Percentiles rank a stretch among this genome's conserved stretches.
phyloP scores from a whole-genome alignment of 2,888 invertebrate species.

The Drosophila neotestacea region DNA sequence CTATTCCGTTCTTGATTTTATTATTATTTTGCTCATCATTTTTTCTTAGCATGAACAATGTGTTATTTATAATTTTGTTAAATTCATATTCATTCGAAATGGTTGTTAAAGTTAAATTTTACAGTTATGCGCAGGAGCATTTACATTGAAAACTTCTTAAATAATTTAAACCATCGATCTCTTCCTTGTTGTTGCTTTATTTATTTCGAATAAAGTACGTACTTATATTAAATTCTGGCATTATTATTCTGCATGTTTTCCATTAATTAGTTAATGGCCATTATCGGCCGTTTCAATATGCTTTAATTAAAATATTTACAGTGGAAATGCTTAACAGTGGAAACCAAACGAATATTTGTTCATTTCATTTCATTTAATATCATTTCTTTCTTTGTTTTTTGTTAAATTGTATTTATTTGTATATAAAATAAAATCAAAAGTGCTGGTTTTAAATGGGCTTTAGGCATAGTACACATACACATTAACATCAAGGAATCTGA shows the following conservation, averaged over 20 bases:
- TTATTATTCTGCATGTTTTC: constrained; percentile 47
- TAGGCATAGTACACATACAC: constrained; percentile 55
- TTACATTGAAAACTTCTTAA: constrained; percentile 61
- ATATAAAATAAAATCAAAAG: constrained; percentile 32
- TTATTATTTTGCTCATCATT: constrained; percentile 8
- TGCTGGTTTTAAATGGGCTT: constrained; percentile 33
- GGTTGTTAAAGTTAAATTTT: constrained; percentile 64
- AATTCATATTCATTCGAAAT: constrained; percentile 75
- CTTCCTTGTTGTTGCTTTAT: constrained; percentile 28
- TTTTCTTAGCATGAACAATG: constrained; percentile 40
- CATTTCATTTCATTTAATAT: constrained; percentile 8
- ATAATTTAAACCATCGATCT: constrained; percentile 21
- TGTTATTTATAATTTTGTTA: constrained; percentile 51
- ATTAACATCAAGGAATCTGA: constrained; percentile 58
- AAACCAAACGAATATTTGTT: constrained; percentile 60
- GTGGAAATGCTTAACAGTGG: constrained; percentile 75
- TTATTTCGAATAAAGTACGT: constrained; percentile 51
- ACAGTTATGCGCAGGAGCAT: constrained; percentile 69
- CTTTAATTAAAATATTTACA: constrained; percentile 75
- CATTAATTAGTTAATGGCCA: constrained; percentile 66
- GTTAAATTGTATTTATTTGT: constrained; percentile 14
- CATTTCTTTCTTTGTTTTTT: neutral
- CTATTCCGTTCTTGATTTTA: constrained; percentile 46
- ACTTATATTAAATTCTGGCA: constrained; percentile 49
- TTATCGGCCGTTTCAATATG: constrained; percentile 58